Evolutionary conservation across 2,888 invertebrate genomes (phyloP).

Genomic region (Baccha elongata): DNA sequence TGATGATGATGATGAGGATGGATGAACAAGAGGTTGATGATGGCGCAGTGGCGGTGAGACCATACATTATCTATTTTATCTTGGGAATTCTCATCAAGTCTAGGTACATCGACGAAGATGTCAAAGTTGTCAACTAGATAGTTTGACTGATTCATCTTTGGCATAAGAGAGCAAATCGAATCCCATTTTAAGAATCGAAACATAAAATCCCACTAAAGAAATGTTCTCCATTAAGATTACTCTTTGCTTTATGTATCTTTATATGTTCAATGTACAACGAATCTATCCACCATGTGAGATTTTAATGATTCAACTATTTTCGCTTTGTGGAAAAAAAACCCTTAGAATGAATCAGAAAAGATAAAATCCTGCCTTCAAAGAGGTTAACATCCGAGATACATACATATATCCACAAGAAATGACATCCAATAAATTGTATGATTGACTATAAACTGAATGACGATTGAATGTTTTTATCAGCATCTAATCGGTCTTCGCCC

Average conservation of each 20-base stretch:
- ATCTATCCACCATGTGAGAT: constrained; percentile 38
- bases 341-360: constrained; percentile 16
- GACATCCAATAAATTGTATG: constrained; percentile 51
- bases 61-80: constrained; percentile 6
- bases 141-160: constrained; percentile 21
- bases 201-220: constrained; percentile 25
- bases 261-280: constrained; percentile 17
- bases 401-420: neutral
- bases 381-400: constrained; percentile 47
- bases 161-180: constrained; percentile 6
- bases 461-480: constrained; percentile 67
- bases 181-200: constrained; percentile 14
- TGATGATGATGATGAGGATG: constrained; percentile 30
- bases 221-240: constrained; percentile 35
- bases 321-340: neutral
- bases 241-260: neutral
- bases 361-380: constrained; percentile 29
- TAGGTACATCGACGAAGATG: constrained; percentile 15
- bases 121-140: constrained; percentile 56
- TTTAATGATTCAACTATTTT: constrained; percentile 41
- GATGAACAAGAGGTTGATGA: constrained; percentile 3
- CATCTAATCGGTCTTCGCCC: constrained; percentile 61
- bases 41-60: constrained; percentile 1
- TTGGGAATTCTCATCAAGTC: constrained; percentile 15
- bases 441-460: constrained; percentile 65